A percentile compares a stretch with the other conserved stretches of the same genome.
phyloP scores from a whole-genome alignment of 2,113 vertebrate species.

The Collichthys lucidus region DNA sequence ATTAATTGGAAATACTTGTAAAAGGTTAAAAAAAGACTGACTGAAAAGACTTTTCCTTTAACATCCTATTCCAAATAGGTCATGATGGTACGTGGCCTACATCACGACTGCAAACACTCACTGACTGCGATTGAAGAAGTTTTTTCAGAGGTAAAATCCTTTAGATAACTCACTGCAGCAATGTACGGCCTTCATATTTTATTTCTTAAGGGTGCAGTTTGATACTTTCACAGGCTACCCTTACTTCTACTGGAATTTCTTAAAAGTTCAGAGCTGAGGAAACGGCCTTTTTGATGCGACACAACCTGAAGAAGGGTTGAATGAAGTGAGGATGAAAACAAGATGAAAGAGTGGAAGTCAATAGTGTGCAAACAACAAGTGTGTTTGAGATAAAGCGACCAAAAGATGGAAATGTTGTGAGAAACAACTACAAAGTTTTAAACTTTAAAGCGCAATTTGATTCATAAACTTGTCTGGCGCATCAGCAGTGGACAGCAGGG shows the following conservation, averaged over 20 bases:
- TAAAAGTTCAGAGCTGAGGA: neutral
- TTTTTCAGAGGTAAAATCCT: neutral
- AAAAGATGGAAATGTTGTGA: neutral
- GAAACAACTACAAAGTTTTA: neutral
- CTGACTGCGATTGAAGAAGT: neutral
- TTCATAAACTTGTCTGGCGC: neutral
- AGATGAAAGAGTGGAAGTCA: slow-evolving; percentile 6
- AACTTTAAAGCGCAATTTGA: neutral
- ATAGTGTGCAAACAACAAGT: neutral
- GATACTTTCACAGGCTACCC: neutral
- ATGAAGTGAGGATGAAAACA: neutral
- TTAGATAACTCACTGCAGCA: neutral
- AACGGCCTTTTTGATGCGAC: neutral
- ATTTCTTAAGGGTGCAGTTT: neutral
- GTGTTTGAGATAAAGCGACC: neutral
- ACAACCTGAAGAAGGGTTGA: neutral
- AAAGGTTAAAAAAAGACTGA: neutral
- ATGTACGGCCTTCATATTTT: neutral
- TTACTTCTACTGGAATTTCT: neutral
- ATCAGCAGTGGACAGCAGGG: neutral
- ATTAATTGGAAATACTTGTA: neutral
- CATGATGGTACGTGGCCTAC: neutral
- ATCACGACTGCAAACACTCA: neutral
- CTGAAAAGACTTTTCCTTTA: neutral
- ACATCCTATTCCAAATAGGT: neutral